Base-by-base conservation (phyloP, 2,888 invertebrate species). In the Scaptomyza cyrtandrae region DNA sequence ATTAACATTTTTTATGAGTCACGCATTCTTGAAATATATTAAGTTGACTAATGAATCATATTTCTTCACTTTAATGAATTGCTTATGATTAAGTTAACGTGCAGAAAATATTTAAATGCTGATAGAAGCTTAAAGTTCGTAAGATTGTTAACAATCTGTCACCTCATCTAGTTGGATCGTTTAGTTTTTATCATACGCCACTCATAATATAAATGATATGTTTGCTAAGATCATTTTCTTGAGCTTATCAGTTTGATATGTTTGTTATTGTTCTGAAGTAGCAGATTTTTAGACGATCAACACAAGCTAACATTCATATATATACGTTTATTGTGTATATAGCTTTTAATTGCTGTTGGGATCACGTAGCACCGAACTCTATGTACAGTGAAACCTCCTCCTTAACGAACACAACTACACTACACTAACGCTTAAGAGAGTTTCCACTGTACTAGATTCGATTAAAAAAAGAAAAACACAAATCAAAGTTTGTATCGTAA, bases 291-390 rank as follows among this genome's bases (percentile, higher is more conserved):
- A 7, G 64, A 33, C 63, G 41, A 1, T 2, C 0, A 48, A 48
- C 37, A 41, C n/a, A 39, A 19, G 37, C 35, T 41, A 39, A 14
- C 9, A 9, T 44, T 7, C n/a, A n/a, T 9, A 33, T 37, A 29
- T 27, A 39, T 39, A n/a, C 11, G 31, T 14, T 7, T 39, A 37
- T 16, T 37, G 16, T 50, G 6, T 16, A 29, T 63, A 7, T 41
- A 6, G 19, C 10, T 60, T 16, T 19, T 14, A 27, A 27, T 33
- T 44, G 43, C 11, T 11, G 24, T n/a, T 53, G 45, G 31, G 52
- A 56, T 73, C 78, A 78, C 74, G 78, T 75, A 78, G 56, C 39
- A n/a, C 45, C 55, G 44, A 45, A 49, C 46, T 31, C 60, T 48
- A 10, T 31, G 31, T 14, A 29, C 29, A 29, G 11, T 31, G 7